Percentiles rank a stretch among this genome's conserved stretches.
Conservation (phyloP, 2,113 vertebrate species). For the Acrocephalus kingi region DNA sequence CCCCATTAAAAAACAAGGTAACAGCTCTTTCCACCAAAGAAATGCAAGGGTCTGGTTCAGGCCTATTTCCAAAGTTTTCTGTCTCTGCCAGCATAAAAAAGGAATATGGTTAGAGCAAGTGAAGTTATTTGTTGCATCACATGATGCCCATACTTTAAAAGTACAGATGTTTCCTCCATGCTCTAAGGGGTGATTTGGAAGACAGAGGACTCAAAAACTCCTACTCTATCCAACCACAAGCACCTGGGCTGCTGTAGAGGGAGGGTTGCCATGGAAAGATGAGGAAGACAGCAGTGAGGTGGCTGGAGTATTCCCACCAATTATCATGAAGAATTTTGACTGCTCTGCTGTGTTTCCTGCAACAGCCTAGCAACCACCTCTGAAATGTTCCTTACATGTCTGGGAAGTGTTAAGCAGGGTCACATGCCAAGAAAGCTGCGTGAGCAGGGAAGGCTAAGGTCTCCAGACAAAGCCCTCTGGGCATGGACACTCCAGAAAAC, state of each 20-base stretch:
- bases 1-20: background rate
- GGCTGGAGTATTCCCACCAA: slow-evolving; percentile 41
- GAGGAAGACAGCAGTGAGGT: slow-evolving; percentile 4
- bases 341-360: slow-evolving; percentile 20
- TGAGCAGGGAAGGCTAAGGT: background rate
- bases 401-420: background rate
- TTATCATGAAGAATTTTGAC: slow-evolving; percentile 41
- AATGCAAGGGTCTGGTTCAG: background rate
- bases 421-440: background rate
- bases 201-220: slow-evolving; percentile 27
- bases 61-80: background rate
- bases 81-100: background rate
- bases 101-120: background rate
- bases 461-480: background rate
- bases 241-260: slow-evolving; percentile 40
- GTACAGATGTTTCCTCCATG: slow-evolving; percentile 45
- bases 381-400: background rate
- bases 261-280: slow-evolving; percentile 59
- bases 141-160: slow-evolving; percentile 6
- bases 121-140: slow-evolving; percentile 5
- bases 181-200: slow-evolving; percentile 35
- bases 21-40: background rate
- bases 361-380: slow-evolving; percentile 45
- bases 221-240: background rate
- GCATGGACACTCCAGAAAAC: background rate